phyloP scores from a whole-genome alignment of 2,888 invertebrate genomes.

The Cetonia aurata region DNA sequence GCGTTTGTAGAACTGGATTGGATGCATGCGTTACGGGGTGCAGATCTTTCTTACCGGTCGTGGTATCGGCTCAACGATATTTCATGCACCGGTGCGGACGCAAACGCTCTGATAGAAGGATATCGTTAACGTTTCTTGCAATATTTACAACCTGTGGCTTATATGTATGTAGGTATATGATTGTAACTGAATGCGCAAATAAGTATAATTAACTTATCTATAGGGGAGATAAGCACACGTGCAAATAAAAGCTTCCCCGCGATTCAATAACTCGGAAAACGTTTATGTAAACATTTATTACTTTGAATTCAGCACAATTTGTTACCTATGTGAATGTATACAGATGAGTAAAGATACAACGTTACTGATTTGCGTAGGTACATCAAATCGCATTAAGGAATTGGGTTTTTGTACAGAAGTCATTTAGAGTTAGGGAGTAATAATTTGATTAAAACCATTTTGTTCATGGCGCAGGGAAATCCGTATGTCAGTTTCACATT shows the following conservation, averaged over 20 bases:
- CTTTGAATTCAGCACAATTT: neutral
- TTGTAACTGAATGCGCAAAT: neutral
- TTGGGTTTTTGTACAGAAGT: too few relatives aligned
- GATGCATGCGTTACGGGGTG: slow-evolving; percentile 6
- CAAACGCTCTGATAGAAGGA: slow-evolving; percentile 9
- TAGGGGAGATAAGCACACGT: neutral
- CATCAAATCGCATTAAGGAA: too few relatives aligned
- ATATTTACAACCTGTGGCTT: neutral
- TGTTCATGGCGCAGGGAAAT: too few relatives aligned
- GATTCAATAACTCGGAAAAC: slow-evolving; percentile 14
- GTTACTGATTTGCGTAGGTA: too few relatives aligned
- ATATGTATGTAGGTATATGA: neutral
- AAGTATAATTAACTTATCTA: too few relatives aligned
- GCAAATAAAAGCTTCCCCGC: neutral
- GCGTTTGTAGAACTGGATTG: slow-evolving; percentile 15
- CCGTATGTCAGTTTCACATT: too few relatives aligned
- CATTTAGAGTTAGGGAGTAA: too few relatives aligned
- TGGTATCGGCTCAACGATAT: slow-evolving; percentile 19
- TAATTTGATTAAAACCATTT: too few relatives aligned
- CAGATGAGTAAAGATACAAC: too few relatives aligned
- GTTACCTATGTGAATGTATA: too few relatives aligned
- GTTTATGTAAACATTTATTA: neutral
- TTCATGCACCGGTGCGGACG: slow-evolving; percentile 24
- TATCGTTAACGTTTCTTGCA: slow-evolving; percentile 3
- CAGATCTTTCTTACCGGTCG: neutral